Evolutionary conservation across 2,888 invertebrate species (phyloP).

Genomic region (Standfussiana lucernea): DNA sequence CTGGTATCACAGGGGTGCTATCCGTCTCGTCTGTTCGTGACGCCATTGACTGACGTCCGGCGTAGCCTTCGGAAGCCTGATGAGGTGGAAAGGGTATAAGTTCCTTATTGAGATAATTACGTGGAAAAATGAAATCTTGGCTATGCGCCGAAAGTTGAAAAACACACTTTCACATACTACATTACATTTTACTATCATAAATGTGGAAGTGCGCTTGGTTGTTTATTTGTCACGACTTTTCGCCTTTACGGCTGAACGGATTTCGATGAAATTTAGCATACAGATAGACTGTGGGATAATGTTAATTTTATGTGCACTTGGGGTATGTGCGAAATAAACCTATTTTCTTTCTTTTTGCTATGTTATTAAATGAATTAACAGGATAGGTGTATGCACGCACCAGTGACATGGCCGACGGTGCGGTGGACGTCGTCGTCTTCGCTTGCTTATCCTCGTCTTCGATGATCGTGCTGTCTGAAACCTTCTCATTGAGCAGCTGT

Average conservation of each 20-base stretch:
- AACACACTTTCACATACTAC: background rate
- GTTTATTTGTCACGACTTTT: background rate
- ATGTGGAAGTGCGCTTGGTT: background rate
- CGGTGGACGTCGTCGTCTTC: no score
- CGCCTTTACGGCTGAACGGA: background rate
- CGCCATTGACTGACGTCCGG: background rate
- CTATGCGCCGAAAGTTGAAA: background rate
- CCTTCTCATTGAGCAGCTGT: constrained; percentile 68
- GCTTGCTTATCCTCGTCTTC: constrained; percentile 67
- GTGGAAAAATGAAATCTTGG: background rate
- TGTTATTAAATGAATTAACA: background rate
- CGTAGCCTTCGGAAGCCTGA: constrained; percentile 39
- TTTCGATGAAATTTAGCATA: background rate
- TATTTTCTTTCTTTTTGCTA: no score
- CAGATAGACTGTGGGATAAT: background rate
- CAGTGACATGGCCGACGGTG: background rate
- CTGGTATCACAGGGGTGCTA: constrained; percentile 21
- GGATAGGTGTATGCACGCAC: constrained; percentile 16
- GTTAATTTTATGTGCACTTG: no score
- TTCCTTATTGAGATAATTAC: background rate
- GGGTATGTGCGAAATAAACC: no score
- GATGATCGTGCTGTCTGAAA: constrained; percentile 70
- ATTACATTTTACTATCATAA: background rate
- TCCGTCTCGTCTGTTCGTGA: background rate
- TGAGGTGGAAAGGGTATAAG: background rate